Percentiles rank a stretch among this genome's conserved stretches.
Evolutionary conservation across 1,140 invertebrate genomes (phyloP).

Genomic region (Drosophila mayri): DNA sequence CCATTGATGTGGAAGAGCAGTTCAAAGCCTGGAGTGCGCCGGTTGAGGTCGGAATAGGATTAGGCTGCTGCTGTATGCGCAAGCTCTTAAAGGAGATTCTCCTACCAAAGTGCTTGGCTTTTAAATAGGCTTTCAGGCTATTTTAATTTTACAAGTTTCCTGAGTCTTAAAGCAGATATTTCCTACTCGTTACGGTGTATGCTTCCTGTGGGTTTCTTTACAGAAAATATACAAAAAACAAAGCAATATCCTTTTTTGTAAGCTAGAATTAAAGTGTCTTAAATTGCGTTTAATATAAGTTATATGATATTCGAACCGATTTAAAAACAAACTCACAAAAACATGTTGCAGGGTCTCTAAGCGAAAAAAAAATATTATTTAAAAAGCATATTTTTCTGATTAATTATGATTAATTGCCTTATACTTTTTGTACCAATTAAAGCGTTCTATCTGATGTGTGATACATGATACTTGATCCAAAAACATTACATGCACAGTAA

Average conservation of each 20-base stretch:
- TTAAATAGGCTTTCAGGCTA: conserved; percentile 3
- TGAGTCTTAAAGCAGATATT: neutral
- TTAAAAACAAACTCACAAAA: neutral
- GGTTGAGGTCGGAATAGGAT: conserved; percentile 31
- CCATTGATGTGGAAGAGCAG: conserved; percentile 52
- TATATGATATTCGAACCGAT: neutral
- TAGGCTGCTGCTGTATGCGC: conserved; percentile 31
- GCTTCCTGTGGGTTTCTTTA: no score
- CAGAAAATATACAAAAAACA: neutral
- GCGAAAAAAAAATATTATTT: no score
- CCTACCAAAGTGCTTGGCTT: neutral
- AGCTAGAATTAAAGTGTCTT: neutral
- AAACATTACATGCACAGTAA: neutral
- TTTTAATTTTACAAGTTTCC: neutral
- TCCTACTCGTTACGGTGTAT: neutral
- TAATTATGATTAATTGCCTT: no score
- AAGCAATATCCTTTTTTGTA: neutral
- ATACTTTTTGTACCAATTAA: neutral
- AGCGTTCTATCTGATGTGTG: neutral
- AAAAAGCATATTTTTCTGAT: no score
- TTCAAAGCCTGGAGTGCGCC: conserved; percentile 16
- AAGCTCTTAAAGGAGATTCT: conserved; percentile 14
- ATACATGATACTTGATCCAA: neutral
- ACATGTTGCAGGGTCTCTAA: no score
- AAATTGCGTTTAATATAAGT: neutral